phyloP scores from a whole-genome alignment of 2,113 vertebrate genomes.

The Rhineura floridana region DNA sequence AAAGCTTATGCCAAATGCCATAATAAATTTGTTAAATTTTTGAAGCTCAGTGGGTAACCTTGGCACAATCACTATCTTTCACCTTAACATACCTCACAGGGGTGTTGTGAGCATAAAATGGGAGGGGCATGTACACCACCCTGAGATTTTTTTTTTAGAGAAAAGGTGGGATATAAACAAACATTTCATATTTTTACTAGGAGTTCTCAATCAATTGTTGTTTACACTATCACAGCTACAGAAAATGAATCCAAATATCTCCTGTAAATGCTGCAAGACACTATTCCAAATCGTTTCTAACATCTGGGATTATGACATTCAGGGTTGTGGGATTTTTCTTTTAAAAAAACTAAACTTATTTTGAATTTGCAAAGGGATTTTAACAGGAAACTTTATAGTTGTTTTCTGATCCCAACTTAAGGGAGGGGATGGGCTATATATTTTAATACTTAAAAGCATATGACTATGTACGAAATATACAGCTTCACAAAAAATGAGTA shows the following conservation, averaged over 20 bases:
- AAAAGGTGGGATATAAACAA: not conserved
- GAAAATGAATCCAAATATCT: not conserved
- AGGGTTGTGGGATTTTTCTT: not conserved
- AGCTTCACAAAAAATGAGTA: constrained; percentile 12
- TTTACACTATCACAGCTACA: not conserved
- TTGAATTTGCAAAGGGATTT: not conserved
- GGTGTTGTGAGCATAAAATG: too few species aligned
- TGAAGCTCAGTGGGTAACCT: not conserved
- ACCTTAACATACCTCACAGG: too few species aligned
- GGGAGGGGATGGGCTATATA: constrained; percentile 19
- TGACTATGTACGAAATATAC: not conserved
- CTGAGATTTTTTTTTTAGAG: not conserved
- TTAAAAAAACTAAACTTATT: not conserved
- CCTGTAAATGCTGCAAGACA: not conserved
- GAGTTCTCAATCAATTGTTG: not conserved
- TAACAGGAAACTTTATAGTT: not conserved
- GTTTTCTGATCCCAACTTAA: not conserved
- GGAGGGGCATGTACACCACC: not conserved
- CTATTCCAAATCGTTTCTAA: not conserved
- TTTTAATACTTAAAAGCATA: constrained; percentile 35
- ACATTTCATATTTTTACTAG: not conserved
- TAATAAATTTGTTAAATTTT: too few species aligned
- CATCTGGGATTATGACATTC: not conserved
- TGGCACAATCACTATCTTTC: not conserved
- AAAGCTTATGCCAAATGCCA: too few species aligned